phyloP scores from a whole-genome alignment of 1,140 invertebrate genomes.

The Drosophila mauritiana region DNA sequence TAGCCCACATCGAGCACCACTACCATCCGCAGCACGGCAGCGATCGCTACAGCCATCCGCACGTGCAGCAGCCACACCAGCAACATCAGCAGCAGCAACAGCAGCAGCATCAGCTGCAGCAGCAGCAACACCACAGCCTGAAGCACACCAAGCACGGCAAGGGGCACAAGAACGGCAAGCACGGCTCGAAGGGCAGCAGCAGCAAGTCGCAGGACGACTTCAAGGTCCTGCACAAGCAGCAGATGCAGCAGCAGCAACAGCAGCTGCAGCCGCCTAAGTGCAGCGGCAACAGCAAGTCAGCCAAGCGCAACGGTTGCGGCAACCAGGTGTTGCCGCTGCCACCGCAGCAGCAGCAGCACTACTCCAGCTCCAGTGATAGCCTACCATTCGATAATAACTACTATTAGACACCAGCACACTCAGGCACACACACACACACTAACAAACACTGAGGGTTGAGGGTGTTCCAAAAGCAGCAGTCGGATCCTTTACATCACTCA shows the following conservation, averaged over 20 bases:
- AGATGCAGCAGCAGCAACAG: conserved; percentile 33
- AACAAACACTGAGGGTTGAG: conserved; percentile 1
- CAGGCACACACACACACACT: conserved; percentile 27
- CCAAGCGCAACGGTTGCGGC: conserved; percentile 50
- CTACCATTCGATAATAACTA: conserved; percentile 84
- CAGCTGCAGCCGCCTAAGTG: conserved; percentile 45
- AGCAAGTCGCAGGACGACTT: conserved; percentile 79
- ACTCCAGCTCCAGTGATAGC: conserved; percentile 81
- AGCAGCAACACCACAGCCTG: conserved; percentile 75
- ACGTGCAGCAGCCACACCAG: conserved; percentile 52
- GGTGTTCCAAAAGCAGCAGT: conserved; percentile 14
- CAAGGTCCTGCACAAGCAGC: conserved; percentile 69
- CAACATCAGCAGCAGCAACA: conserved; percentile 50
- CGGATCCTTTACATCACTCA: not conserved
- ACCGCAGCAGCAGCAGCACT: conserved; percentile 61
- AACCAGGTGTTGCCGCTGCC: conserved; percentile 58
- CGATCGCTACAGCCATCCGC: conserved; percentile 52
- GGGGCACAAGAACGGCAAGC: conserved; percentile 66
- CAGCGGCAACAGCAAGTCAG: conserved; percentile 47
- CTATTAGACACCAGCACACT: conserved; percentile 60
- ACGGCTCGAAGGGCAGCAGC: conserved; percentile 58
- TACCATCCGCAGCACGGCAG: conserved; percentile 50
- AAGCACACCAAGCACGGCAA: conserved; percentile 80
- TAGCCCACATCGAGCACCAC: conserved; percentile 73
- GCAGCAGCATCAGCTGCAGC: conserved; percentile 6